Evolutionary conservation across 2,113 vertebrate species (phyloP), one percentile per base, ranked within the genome.

Genomic region (Antechinus stuartii): DNA sequence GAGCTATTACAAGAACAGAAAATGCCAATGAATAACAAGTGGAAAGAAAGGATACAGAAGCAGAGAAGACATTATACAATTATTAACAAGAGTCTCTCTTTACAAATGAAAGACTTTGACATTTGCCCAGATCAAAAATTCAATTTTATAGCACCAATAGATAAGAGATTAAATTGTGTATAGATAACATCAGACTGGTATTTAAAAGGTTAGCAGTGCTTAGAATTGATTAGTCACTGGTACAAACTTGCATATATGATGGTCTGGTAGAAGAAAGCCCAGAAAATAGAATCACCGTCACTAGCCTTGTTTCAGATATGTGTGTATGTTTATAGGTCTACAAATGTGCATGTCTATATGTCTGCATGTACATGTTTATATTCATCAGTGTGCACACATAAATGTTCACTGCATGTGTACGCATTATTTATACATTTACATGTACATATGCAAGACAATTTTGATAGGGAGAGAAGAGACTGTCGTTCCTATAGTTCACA

Each of bases 61-160:
- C 89, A 93, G 0, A 54, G 91, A 90, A 97, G 26, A 94, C 56
- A 61, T n/a, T 89, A 91, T 35, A 46, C 5, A 96, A 91, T 96
- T 95, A 97, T 93, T 96, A 96, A 96, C 56, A 95, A 95, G 95
- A 96, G 94, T 90, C 2, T 46, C 90, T 94, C 94, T 92, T 97
- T 93, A 95, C 54, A 97, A 97, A 97, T 96, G 91, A 97, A 98
- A 97, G 68, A 42, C 91, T 96, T 94, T 98, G 96, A 97, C 92
- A 97, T 95, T 98, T 96, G 94, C 92, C 95, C 56, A 95, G 95
- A 97, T 97, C 95, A 98, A 97, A 98, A 98, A 97, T 96, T 94
- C 91, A 98, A 91, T 96, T 97, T 96, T 93, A 98, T 2, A 94
- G 42, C 42, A 92, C 56, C 47, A 89, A 30, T 61, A 97, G 97